Evolutionary conservation across 2,797 vertebrate genomes (phyloP), one percentile per base, ranked within the genome.

Genomic region (Discoglossus pictus): DNA sequence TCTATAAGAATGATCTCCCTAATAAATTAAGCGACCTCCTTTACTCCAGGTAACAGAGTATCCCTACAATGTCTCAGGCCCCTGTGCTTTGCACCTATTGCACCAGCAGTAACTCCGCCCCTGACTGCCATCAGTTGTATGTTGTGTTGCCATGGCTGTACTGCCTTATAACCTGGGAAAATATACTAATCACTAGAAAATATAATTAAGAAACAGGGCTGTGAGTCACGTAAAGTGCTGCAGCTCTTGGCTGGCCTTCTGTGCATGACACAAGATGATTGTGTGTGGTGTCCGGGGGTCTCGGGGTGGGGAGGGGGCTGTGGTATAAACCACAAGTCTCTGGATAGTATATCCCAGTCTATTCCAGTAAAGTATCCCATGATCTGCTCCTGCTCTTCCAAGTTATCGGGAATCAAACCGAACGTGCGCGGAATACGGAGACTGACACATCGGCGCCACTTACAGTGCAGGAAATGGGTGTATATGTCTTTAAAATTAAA

Each of bases 321-420:
- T 34, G 44, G 53, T 56, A 36, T 36, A 16, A 21, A 51, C 65
- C 36, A 35, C 65, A 59, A 42, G 31, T 27, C 44, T 59, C 43
- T 17, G 12, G 54, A 21, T 35, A 8, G 42, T 59, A 16, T 16
- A 36, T 46, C 12, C 47, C 23, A 34, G 54, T n/a, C 12, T 42
- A 24, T 59, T 67, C 65, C 44, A 23, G 44, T 59, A 67, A 59
- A 27, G 27, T 17, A 59, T 56, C 27, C 64, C 20, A 21, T 20
- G 43, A 21, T 38, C 64, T 34, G 35, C 5, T 23, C n/a, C 44
- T 40, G 36, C n/a, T 42, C 65, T 12, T 36, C 21, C 8, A 11
- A 59, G 56, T 42, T 67, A 51, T 59, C 65, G 24, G 31, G 54
- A 59, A 51, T 51, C 35, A 5, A 42, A 67, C 43, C 35, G 15